phyloP scores from a whole-genome alignment of 2,113 vertebrate species.

The Osmerus mordax region DNA sequence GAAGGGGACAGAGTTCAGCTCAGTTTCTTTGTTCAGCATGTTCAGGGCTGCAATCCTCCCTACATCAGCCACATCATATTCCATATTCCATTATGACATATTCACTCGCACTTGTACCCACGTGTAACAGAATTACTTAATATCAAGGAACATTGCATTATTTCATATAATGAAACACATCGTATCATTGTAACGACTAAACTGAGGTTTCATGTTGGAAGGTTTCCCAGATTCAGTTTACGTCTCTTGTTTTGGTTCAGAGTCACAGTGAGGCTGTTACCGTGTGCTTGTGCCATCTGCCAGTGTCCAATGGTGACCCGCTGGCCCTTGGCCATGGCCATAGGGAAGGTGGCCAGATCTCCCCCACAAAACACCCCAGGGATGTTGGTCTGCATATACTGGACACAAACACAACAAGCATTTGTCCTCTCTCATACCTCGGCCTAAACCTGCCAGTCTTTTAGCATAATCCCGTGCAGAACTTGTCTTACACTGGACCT shows the following conservation, averaged over 20 bases:
- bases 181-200: too few relatives aligned
- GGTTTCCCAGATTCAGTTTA: not conserved
- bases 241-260: not conserved
- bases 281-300: constrained; percentile 80
- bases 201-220: not conserved
- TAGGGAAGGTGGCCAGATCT: constrained; percentile 76
- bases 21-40: constrained; percentile 68
- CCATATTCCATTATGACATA: not conserved
- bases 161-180: too few relatives aligned
- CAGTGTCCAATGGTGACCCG: constrained; percentile 75
- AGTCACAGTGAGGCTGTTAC: constrained; percentile 50
- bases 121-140: too few relatives aligned
- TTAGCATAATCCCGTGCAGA: not conserved
- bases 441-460: not conserved
- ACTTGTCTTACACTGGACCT: too few relatives aligned
- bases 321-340: constrained; percentile 63
- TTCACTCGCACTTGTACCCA: not conserved
- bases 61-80: constrained; percentile 36
- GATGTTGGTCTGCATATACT: constrained; percentile 80
- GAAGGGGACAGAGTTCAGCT: constrained; percentile 76
- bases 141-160: not conserved
- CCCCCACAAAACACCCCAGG: constrained; percentile 75
- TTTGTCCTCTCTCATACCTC: too few relatives aligned
- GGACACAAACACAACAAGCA: constrained; percentile 5
- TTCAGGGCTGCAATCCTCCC: constrained; percentile 77